Conservation (phyloP, 1,140 invertebrate genomes). For the Drosophila pandora region DNA sequence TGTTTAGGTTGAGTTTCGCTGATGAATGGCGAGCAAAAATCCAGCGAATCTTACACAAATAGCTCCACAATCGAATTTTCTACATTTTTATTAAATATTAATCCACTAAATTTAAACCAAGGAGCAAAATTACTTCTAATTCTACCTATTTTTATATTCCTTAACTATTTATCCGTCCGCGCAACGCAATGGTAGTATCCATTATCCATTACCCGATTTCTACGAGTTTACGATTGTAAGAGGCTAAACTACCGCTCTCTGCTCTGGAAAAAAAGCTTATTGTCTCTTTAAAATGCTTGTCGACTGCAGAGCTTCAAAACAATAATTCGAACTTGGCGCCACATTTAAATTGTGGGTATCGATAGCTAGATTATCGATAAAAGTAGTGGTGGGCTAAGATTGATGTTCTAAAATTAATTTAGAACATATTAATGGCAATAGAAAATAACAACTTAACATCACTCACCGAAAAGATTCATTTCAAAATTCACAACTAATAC, state of each 20-base stretch:
- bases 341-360: not conserved
- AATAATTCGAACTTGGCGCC: not conserved
- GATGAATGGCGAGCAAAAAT: slow-evolving; percentile 24
- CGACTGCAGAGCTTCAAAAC: not conserved
- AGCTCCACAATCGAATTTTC: slow-evolving; percentile 56
- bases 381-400: too few species aligned
- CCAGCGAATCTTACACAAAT: slow-evolving; percentile 45
- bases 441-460: too few species aligned
- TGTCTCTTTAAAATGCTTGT: too few species aligned
- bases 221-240: too few species aligned
- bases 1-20: slow-evolving; percentile 31
- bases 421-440: too few species aligned
- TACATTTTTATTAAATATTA: not conserved
- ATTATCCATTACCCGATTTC: not conserved
- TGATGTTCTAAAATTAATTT: too few species aligned
- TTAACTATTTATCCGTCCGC: too few species aligned
- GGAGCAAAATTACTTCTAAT: too few species aligned
- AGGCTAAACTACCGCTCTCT: not conserved
- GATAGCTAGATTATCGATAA: not conserved
- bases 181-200: not conserved
- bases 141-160: too few species aligned
- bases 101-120: too few species aligned
- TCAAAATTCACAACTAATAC: too few species aligned
- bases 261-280: not conserved
- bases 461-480: too few species aligned